phyloP scores from a whole-genome alignment of 2,113 vertebrate species.

The Stictonetta naevosa region DNA sequence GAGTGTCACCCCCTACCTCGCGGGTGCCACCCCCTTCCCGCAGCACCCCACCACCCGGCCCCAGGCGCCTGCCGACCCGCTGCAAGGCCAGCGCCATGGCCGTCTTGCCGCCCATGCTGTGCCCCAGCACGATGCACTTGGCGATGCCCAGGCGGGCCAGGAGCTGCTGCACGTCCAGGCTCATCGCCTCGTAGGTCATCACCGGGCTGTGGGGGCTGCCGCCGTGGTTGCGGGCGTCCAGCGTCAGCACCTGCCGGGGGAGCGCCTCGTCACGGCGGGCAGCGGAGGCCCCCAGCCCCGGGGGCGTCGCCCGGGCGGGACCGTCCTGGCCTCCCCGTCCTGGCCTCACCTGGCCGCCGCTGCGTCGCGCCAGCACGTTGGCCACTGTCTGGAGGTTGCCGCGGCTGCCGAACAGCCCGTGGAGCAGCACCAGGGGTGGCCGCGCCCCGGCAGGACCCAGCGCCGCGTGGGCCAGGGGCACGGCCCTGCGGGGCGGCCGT shows the following conservation, averaged over 20 bases:
- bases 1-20: too few species aligned
- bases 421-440: slow-evolving; percentile 88
- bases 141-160: slow-evolving; percentile 82
- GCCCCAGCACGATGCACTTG: slow-evolving; percentile 90
- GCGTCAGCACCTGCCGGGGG: slow-evolving; percentile 87
- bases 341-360: slow-evolving; percentile 86
- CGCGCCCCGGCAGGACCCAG: slow-evolving; percentile 62
- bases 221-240: slow-evolving; percentile 95
- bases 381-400: slow-evolving; percentile 89
- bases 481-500: slow-evolving; percentile 65
- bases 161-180: slow-evolving; percentile 85
- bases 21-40: neutral
- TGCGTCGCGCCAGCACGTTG: slow-evolving; percentile 84
- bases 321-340: neutral
- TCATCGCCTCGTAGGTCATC: slow-evolving; percentile 91
- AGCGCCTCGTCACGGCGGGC: neutral
- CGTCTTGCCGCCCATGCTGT: slow-evolving; percentile 98
- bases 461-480: slow-evolving; percentile 81
- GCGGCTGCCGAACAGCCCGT: slow-evolving; percentile 92
- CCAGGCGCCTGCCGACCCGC: slow-evolving; percentile 74
- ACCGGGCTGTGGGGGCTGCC: slow-evolving; percentile 85
- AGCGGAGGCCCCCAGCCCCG: neutral
- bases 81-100: slow-evolving; percentile 90
- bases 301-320: neutral
- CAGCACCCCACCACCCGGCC: too few species aligned